Base-by-base conservation (phyloP, 2,797 vertebrate species). In the Hypotaenidia philippensis region DNA sequence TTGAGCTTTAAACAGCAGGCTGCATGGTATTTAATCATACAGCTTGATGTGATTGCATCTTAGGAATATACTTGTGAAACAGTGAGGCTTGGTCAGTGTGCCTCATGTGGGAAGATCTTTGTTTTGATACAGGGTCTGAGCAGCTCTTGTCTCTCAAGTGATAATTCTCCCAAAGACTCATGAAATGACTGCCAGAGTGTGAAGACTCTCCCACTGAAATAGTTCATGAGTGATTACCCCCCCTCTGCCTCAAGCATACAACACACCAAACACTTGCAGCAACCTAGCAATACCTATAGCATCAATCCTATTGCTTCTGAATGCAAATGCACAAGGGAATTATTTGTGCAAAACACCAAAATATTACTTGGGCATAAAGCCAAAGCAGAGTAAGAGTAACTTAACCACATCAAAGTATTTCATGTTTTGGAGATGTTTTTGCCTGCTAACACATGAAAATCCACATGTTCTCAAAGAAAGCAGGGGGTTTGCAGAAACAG, bases 361-460 rank as follows among this genome's bases (percentile, higher is more conserved):
- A 85, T 87, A 55, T 29, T 74, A 74, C 65, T 76, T 94, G 83
- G 87, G 61, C 82, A 78, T 38, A 47, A 81, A 89, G 57, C 69
- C 79, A 93, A 87, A 52, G 77, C 38, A 57, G 80, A 59, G 84
- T 86, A 69, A 87, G 83, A 66, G 82, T 88, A 69, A 89, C 78
- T 71, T 68, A 57, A 77, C 56, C 25, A 5, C 49, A 13, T 49
- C 6, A 5, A 74, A 90, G 12, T 34, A n/a, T 53, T 77, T 90
- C 19, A 21, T 55, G 17, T 77, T 83, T 77, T 16, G 57, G 41
- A 56, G 63, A 25, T 19, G 4, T 47, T 47, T 64, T 63, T 68
- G 44, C 45, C n/a, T 52, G 25, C 34, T 32, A 63, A 45, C 25
- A 47, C 10, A 2, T 66, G 31, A 69, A 90, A 71, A 75, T 63